Conservation (phyloP, 1,140 invertebrate genomes). For the Drosophila ohnishii region DNA sequence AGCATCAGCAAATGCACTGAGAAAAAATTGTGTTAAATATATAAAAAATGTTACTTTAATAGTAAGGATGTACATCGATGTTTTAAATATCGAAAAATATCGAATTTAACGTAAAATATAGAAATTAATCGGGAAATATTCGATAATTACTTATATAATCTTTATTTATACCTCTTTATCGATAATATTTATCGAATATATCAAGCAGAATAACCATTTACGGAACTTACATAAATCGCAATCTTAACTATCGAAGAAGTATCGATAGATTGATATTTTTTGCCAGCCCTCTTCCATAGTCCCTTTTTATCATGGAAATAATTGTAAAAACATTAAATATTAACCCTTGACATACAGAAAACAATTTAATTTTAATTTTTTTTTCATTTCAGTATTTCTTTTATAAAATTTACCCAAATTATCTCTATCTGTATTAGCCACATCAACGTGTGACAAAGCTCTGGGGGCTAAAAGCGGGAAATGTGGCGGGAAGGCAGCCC, state of each 20-base stretch:
- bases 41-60: no score
- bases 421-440: slow-evolving; percentile 13
- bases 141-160: background rate
- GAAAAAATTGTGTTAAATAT: background rate
- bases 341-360: background rate
- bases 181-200: background rate
- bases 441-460: slow-evolving; percentile 54
- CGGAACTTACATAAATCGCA: no score
- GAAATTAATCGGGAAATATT: no score
- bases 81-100: no score
- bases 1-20: slow-evolving; percentile 10
- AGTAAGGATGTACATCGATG: no score
- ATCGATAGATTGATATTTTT: background rate
- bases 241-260: background rate
- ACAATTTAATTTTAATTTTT: rapidly evolving
- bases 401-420: background rate
- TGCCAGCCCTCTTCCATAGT: background rate
- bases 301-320: background rate
- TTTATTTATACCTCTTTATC: background rate
- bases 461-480: slow-evolving; percentile 1
- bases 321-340: background rate
- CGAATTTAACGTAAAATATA: background rate
- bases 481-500: slow-evolving; percentile 1
- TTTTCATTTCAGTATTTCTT: background rate
- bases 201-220: background rate